A percentile compares a stretch with the other conserved stretches of the same genome.
Conservation (phyloP, 2,113 vertebrate species). For the Lonchura striata region DNA sequence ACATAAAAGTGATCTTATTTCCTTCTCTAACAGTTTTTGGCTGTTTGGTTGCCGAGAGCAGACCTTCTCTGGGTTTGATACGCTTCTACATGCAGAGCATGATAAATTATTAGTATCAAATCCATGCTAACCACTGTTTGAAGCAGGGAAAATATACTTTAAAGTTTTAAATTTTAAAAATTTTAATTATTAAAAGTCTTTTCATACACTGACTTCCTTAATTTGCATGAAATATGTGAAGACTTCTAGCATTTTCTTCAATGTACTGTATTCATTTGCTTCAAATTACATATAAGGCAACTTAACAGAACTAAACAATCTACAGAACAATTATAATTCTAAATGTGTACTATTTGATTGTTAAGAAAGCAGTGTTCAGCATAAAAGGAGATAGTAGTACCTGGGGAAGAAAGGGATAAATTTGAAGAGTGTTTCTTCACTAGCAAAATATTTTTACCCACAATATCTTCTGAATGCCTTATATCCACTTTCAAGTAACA, state of each 20-base stretch:
- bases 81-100: background rate
- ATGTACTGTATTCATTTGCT: background rate
- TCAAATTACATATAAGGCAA: background rate
- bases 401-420: background rate
- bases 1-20: background rate
- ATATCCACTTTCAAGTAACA: background rate
- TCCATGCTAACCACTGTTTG: background rate
- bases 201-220: background rate
- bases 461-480: background rate
- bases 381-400: background rate
- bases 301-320: background rate
- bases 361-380: background rate
- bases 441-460: background rate
- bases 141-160: background rate
- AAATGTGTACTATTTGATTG: background rate
- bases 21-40: background rate
- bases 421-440: background rate
- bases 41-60: background rate
- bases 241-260: background rate
- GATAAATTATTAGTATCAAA: background rate
- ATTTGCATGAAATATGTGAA: conserved; percentile 22
- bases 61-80: background rate
- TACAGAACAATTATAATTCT: background rate
- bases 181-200: conserved; percentile 17
- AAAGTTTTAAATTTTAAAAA: background rate